Evolutionary conservation across 2,113 vertebrate genomes (phyloP).

Genomic region (Ailurus styani): DNA sequence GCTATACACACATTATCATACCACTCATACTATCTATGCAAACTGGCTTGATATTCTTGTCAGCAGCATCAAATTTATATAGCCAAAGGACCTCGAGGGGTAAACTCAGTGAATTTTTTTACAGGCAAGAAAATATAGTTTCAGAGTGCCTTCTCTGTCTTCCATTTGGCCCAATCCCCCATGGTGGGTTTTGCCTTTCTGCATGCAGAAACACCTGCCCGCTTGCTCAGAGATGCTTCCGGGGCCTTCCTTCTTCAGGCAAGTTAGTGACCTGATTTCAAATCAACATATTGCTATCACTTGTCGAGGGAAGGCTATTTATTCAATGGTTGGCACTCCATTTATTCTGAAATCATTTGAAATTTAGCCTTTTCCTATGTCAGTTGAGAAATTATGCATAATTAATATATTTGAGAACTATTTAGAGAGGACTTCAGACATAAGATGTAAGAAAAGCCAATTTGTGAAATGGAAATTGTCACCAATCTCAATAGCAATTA

Average conservation of each 20-base stretch:
- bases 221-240: background rate
- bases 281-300: background rate
- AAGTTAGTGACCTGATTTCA: background rate
- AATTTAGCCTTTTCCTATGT: constrained; percentile 1
- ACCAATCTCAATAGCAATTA: background rate
- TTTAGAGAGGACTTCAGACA: constrained; percentile 7
- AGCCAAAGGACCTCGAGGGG: background rate
- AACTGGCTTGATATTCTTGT: background rate
- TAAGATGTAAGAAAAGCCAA: constrained; percentile 6
- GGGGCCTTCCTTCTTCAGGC: background rate
- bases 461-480: constrained; percentile 46
- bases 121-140: background rate
- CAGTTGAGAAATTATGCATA: constrained; percentile 7
- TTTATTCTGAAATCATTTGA: constrained; percentile 29
- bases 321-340: background rate
- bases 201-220: background rate
- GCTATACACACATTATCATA: background rate
- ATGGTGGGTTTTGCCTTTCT: background rate
- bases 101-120: background rate
- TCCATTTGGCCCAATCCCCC: background rate
- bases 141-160: background rate
- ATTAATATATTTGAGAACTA: constrained; percentile 41
- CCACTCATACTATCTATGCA: background rate
- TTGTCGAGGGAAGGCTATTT: background rate
- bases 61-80: background rate